Percentiles rank a stretch among this genome's conserved stretches.
Conservation (phyloP, 2,888 invertebrate genomes). For the Drosophila neutralis region DNA sequence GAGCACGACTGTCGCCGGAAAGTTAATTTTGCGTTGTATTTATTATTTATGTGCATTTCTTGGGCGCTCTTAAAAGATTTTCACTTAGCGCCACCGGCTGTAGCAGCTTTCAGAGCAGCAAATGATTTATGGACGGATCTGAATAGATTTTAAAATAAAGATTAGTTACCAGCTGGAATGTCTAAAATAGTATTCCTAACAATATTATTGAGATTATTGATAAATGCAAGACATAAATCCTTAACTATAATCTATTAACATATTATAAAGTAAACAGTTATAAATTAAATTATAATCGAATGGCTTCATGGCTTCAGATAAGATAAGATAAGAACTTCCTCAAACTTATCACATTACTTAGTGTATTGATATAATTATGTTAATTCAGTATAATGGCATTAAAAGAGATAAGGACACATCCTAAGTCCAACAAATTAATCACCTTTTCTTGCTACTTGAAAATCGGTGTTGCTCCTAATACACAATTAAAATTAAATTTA, state of each 20-base stretch:
- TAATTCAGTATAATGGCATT: not conserved
- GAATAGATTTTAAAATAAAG: constrained; percentile 41
- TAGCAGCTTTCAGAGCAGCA: constrained; percentile 39
- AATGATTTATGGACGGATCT: constrained; percentile 45
- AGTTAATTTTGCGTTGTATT: constrained; percentile 75
- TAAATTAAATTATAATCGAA: not conserved
- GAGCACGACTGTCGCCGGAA: constrained; percentile 69
- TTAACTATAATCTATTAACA: not conserved
- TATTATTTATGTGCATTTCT: constrained; percentile 77
- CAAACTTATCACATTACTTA: not conserved
- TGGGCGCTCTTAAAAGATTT: constrained; percentile 69
- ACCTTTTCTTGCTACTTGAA: constrained; percentile 1
- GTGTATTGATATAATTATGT: not conserved
- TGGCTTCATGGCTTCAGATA: not conserved
- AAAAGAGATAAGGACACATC: not conserved
- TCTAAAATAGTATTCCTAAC: constrained; percentile 8
- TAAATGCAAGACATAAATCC: not conserved
- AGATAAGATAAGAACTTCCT: not conserved
- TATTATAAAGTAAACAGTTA: not conserved
- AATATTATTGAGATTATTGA: not conserved
- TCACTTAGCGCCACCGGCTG: constrained; percentile 61
- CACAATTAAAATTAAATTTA: constrained; percentile 47
- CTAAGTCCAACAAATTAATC: not conserved
- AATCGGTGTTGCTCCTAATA: constrained; percentile 11
- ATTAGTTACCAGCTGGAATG: constrained; percentile 17